These are phyloP conservation scores for Caenorhabditis sp. DNA, from an alignment of 2,888 invertebrate species.

Conservation along the genomic window DNA sequence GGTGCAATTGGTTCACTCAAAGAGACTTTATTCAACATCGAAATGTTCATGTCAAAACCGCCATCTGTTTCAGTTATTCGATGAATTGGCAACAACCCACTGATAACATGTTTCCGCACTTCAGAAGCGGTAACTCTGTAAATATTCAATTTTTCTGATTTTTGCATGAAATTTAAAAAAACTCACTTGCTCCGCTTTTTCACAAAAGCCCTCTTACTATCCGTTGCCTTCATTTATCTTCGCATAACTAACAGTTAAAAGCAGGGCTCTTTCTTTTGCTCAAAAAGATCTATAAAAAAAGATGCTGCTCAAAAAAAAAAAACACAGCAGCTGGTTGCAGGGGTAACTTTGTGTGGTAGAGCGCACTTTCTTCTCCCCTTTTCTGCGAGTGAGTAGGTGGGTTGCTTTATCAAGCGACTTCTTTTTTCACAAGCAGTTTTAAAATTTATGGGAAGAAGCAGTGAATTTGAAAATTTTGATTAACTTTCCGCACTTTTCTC, in stretches of 20 bases:
- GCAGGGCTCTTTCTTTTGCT: neutral
- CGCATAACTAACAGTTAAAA: slow-evolving; percentile 2
- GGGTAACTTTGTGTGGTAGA: neutral
- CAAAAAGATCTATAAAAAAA: slow-evolving; percentile 3
- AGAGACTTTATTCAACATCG: slow-evolving; percentile 25
- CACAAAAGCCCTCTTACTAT: slow-evolving; percentile 38
- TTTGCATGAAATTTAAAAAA: neutral
- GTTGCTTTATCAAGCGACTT: too few species aligned
- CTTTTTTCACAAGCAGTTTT: too few species aligned
- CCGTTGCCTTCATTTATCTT: slow-evolving; percentile 25
- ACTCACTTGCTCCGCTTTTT: slow-evolving; percentile 40
- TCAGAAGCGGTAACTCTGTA: slow-evolving; percentile 36
- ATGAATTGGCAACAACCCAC: slow-evolving; percentile 33
- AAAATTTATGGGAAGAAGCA: too few species aligned
- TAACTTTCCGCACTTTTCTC: too few species aligned
- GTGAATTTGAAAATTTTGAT: too few species aligned
- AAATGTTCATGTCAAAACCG: slow-evolving; percentile 24
- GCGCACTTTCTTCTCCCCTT: neutral
- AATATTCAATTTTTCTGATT: neutral
- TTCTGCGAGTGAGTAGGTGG: neutral
- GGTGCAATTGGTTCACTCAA: slow-evolving; percentile 34
- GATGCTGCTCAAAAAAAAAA: slow-evolving; percentile 4
- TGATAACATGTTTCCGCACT: slow-evolving; percentile 34
- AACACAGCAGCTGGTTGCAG: neutral
- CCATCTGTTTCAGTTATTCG: slow-evolving; percentile 22